Percentiles rank a stretch among this genome's conserved stretches.
Conservation (phyloP, 2,113 vertebrate genomes). For the Centropus bengalensis region DNA sequence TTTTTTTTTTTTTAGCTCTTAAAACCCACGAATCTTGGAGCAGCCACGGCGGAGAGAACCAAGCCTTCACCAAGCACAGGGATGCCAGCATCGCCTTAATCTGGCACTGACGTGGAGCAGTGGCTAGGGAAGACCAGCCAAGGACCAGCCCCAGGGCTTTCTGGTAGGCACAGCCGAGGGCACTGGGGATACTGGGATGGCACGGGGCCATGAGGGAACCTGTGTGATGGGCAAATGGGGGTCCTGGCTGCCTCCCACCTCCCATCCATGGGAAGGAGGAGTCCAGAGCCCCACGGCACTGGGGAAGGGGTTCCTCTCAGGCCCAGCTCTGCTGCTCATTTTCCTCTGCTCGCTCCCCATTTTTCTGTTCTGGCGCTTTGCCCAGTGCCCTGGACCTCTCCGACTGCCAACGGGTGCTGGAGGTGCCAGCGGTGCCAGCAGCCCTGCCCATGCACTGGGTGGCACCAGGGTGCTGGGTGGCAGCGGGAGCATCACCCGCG, state of each 20-base stretch:
- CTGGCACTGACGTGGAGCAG: background rate
- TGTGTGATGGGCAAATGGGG: background rate
- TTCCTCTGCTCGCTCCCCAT: background rate
- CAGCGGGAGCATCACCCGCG: accelerated
- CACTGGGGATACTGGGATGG: background rate
- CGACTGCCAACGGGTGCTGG: accelerated
- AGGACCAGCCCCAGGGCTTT: background rate
- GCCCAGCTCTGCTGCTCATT: background rate
- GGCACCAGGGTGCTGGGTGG: background rate
- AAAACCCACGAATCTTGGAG: background rate
- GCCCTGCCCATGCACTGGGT: background rate
- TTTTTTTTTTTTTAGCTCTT: background rate
- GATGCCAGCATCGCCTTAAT: background rate
- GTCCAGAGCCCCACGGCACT: accelerated
- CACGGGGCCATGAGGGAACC: background rate
- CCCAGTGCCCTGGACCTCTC: accelerated
- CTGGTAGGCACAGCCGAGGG: background rate
- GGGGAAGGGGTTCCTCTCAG: background rate
- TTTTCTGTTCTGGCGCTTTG: background rate
- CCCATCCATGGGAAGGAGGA: background rate
- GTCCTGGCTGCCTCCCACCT: background rate
- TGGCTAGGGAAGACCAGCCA: background rate
- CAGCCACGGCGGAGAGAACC: accelerated
- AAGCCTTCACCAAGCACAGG: accelerated
- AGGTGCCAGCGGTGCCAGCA: accelerated